These are phyloP conservation scores for Andrena fulva DNA, from an alignment of 2,888 invertebrate genomes.

Conservation along the genomic window DNA sequence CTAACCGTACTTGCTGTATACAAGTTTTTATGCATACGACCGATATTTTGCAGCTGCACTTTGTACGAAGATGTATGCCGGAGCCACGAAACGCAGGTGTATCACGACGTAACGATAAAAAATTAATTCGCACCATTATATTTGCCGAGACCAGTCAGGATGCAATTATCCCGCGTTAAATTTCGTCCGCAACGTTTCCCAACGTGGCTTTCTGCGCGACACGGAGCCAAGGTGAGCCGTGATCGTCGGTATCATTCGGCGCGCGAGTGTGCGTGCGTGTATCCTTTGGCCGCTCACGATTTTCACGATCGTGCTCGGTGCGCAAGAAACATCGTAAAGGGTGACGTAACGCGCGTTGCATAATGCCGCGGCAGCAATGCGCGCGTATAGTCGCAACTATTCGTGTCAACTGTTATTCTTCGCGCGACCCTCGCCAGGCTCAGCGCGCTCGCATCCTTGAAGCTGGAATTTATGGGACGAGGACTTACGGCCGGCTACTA, in stretches of 20 bases:
- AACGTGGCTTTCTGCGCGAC: neutral
- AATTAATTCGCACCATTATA: neutral
- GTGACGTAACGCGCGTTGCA: slow-evolving; percentile 72
- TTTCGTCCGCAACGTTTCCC: neutral
- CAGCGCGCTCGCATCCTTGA: slow-evolving; percentile 78
- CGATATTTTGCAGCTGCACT: neutral
- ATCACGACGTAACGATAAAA: neutral
- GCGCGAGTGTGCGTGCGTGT: slow-evolving; percentile 17
- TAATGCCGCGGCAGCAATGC: slow-evolving; percentile 60
- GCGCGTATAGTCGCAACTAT: slow-evolving; percentile 68
- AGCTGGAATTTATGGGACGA: slow-evolving; percentile 81
- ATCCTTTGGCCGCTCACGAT: slow-evolving; percentile 27
- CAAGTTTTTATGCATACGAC: no score
- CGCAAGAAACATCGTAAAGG: slow-evolving; percentile 53
- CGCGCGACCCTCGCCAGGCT: slow-evolving; percentile 73
- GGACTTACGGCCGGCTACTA: slow-evolving; percentile 71
- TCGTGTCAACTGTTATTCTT: slow-evolving; percentile 77
- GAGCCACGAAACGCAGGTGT: neutral
- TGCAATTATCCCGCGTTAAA: slow-evolving; percentile 13
- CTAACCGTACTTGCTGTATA: no score
- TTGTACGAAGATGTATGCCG: neutral
- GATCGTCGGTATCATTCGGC: slow-evolving; percentile 20
- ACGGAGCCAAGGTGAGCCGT: slow-evolving; percentile 39
- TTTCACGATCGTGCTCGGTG: slow-evolving; percentile 47
- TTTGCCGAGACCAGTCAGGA: neutral